Evolutionary conservation across 2,797 vertebrate genomes (phyloP), one percentile per base, ranked within the genome.

Genomic region (Phalloptychus januarius): DNA sequence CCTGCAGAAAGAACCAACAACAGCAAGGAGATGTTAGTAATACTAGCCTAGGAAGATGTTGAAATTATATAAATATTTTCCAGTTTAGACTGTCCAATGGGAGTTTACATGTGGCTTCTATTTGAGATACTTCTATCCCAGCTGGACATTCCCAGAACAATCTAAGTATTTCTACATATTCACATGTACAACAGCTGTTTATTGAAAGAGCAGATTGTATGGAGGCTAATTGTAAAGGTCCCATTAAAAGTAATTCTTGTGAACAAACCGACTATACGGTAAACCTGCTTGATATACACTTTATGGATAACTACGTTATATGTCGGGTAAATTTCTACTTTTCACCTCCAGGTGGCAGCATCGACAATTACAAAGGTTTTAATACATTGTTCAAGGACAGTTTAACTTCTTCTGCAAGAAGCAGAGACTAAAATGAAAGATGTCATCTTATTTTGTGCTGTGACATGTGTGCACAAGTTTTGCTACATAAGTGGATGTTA

Each of bases 311-410:
- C 56, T 61, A 31, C 38, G 25, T 40, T 69, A 1, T 3, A 2
- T 38, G 63, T 36, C 1, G 13, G 28, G 74, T 58, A 31, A 36
- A 73, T 18, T 1, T 2, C 63, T 23, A 71, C 5, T 45, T 28
- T 40, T 76, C 33, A 85, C 89, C 65, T 0, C 86, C 79, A 91
- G 87, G 42, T 91, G 89, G 85, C 89, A 91, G 89, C 73, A 84
- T 13, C 61, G 78, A 74, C 25, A 42, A 13, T 15, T 20, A 11
- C n/a, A 33, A 10, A 48, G 16, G 12, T 18, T 42, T 18, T 31
- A 50, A 38, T 38, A 23, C 38, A 5, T 79, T 40, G 2, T 20
- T 54, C 1, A 6, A 0, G 4, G 42, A 61, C n/a, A 45, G 18
- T 71, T 44, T 67, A 48, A 25, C 5, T 38, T 63, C 13, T 46